Evolutionary conservation across 37 sponge, comb jelly and placozoan genomes (phyloP), one percentile per base, ranked within the genome.

Genomic region (Hormiphora californensis): DNA sequence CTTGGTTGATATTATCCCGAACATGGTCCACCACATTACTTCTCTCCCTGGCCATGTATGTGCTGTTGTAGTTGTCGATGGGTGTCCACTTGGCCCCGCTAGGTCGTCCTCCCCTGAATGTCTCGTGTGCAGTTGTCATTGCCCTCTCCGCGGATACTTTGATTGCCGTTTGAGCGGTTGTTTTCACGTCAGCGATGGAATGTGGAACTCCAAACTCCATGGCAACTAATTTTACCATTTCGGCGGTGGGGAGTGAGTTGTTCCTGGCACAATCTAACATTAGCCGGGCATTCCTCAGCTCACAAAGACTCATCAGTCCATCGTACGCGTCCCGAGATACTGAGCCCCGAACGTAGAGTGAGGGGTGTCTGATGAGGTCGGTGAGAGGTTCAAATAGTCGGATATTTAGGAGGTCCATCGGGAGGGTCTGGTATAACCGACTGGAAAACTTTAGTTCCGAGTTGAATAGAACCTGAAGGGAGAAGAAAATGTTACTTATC

Each of bases 341-440:
- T 0, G 57, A 23, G 1, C 69, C 54, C 55, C 49, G 54, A 23
- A 93, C 55, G 85, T 92, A 95, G 34, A 92, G 63, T 0, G 67
- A 33, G 0, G 93, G 67, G 63, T 90, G 92, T 43, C 73, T 67
- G 32, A 89, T 40, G 11, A 95, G 88, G 32, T 69, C 44, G 28
- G 22, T 36, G 34, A 95, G 88, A 0, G 92, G 88, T 11, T 90
- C 87, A 54, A 85, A 90, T 27, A 95, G 85, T 2, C 38, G 49
- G 35, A 95, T 87, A 32, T 63, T 63, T 19, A 89, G 44, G 12
- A 92, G 88, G 57, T 95, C 95, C 27, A 93, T 90, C 54, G 93
- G 92, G 0, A 95, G 89, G 0, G 34, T 30, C 0, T 90, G 92
- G 63, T 95, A 95, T 36, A 92, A 88, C 21, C 95, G 93, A 25